Percentiles rank a stretch among this genome's conserved stretches.
Evolutionary conservation across 2,113 vertebrate species (phyloP).

Genomic region (Oryzias celebensis): DNA sequence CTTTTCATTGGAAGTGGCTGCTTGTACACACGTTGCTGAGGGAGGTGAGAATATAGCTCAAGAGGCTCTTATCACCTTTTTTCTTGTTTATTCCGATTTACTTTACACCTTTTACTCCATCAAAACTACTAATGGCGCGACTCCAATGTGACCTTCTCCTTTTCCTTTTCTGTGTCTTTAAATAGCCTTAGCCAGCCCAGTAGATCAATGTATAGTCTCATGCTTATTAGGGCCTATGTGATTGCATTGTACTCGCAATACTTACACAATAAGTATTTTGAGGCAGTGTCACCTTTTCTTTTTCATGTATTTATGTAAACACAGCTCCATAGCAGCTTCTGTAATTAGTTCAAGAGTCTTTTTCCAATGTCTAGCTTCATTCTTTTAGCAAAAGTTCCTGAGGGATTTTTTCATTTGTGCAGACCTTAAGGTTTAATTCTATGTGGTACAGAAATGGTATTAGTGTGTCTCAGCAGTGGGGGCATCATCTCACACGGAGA

Average conservation of each 20-base stretch:
- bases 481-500: conserved; percentile 40
- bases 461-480: conserved; percentile 39
- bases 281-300: no score
- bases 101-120: conserved; percentile 41
- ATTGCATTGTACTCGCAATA: conserved; percentile 17
- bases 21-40: no score
- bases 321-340: conserved; percentile 17
- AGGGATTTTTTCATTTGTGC: conserved; percentile 40
- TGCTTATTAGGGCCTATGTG: conserved; percentile 1
- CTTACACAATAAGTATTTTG: no score
- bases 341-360: conserved; percentile 44
- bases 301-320: conserved; percentile 13
- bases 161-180: conserved; percentile 28
- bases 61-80: conserved; percentile 8
- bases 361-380: conserved; percentile 15
- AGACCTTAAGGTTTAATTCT: conserved; percentile 63
- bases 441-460: conserved; percentile 61
- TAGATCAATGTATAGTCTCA: conserved; percentile 14
- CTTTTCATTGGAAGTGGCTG: no score
- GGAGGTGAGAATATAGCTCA: no score
- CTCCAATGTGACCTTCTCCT: conserved; percentile 43
- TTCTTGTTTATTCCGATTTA: conserved; percentile 29
- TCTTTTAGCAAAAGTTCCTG: conserved; percentile 41
- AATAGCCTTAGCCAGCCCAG: conserved; percentile 47
- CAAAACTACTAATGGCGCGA: conserved; percentile 48